phyloP scores from a whole-genome alignment of 2,888 invertebrate genomes.

The Pterobdella sp. region DNA sequence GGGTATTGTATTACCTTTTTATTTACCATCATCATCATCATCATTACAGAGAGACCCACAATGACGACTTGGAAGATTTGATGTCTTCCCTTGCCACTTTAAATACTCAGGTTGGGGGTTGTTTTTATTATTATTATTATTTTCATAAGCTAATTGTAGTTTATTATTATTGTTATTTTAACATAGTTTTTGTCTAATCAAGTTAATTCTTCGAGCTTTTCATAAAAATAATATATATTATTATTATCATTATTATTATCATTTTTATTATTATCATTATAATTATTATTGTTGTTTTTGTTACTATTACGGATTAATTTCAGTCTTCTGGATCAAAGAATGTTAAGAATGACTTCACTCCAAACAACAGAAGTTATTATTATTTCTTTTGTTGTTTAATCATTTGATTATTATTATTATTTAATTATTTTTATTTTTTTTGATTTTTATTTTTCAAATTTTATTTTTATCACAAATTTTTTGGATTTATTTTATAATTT shows the following conservation, averaged over 20 bases:
- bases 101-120: too few species aligned
- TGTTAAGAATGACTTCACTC: not conserved
- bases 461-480: too few species aligned
- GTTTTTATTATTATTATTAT: too few species aligned
- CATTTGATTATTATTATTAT: too few species aligned
- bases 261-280: slow-evolving; percentile 3
- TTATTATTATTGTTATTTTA: too few species aligned
- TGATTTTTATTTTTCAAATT: too few species aligned
- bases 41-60: not conserved
- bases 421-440: too few species aligned
- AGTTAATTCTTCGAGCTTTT: not conserved
- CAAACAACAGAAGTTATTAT: too few species aligned
- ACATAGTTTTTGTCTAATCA: too few species aligned
- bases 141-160: too few species aligned
- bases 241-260: slow-evolving; percentile 3
- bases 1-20: not conserved
- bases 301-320: not conserved
- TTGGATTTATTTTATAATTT: too few species aligned
- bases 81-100: slow-evolving; percentile 11
- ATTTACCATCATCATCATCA: slow-evolving; percentile 1
- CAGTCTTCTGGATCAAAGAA: not conserved
- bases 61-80: slow-evolving; percentile 19
- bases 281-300: not conserved
- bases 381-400: too few species aligned
- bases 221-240: not conserved